Base-by-base conservation (phyloP, 2,888 invertebrate genomes). In the Pyrgus malvae region DNA sequence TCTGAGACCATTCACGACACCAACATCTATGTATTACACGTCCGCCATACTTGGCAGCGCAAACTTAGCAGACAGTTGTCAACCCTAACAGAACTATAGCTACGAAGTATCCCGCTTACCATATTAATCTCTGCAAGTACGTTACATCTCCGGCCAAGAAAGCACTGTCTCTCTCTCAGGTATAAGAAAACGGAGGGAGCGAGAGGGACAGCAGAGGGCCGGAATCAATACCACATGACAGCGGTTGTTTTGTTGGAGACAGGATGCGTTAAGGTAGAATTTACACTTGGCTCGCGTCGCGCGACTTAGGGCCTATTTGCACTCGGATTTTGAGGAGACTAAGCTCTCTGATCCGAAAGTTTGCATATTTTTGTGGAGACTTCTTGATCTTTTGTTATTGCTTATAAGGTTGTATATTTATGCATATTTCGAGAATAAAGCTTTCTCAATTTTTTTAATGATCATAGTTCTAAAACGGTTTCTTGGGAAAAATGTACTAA, bases 201-300 rank as follows among this genome's bases (percentile, higher is more conserved):
- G 81, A 84, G 60, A 60, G 73, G 68, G 80, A 80, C 61, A 56
- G 65, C 63, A 63, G 74, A 78, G 72, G 78, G 75, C 76, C 74
- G 75, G 82, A 88, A 87, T 88, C 88, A 83, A 88, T 88, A 87
- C 80, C 75, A 78, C 74, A 81, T 83, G 83, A 84, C 83, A 83
- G 71, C 73, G 72, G 82, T 81, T 87, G 84, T 87, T 85, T 81
- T 78, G 76, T 70, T 68, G 81, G 78, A 81, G 54, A 54, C 54
- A 48, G 31, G 17, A 33, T 48, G 46, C 46, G 40, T 41, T 50
- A 31, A 40, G 46, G 54, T 48, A n/a, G 54, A 14, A 31, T 48
- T 31, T 50, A 16, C 41, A 8, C 41, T 29, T 31, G 19, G 12
- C 40, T 17, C n/a, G n/a, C n/a, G n/a, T n/a, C n/a, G n/a, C n/a